phyloP scores from a whole-genome alignment of 2,797 vertebrate genomes.

The Brotula barbata region DNA sequence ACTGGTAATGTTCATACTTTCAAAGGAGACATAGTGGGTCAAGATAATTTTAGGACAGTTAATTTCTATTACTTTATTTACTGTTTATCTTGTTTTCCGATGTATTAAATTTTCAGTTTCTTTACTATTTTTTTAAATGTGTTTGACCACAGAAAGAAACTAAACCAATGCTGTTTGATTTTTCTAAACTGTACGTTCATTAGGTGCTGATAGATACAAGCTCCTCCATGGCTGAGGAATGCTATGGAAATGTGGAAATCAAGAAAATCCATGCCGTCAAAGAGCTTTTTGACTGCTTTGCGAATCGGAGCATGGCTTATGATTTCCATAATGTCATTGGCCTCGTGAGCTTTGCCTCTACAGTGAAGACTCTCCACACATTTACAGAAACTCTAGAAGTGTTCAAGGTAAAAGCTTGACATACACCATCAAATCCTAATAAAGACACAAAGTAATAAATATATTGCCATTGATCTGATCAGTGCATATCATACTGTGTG shows the following conservation, averaged over 20 bases:
- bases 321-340: constrained; percentile 69
- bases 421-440: not conserved
- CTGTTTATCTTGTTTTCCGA: too few species aligned
- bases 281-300: constrained; percentile 72
- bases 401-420: constrained; percentile 63
- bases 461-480: too few species aligned
- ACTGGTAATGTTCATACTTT: constrained; percentile 51
- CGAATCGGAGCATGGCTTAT: constrained; percentile 70
- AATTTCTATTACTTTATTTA: too few species aligned
- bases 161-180: too few species aligned
- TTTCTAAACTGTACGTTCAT: not conserved
- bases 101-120: too few species aligned
- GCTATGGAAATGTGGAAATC: constrained; percentile 55
- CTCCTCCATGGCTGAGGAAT: constrained; percentile 65
- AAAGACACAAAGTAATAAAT: not conserved
- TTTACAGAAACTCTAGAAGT: constrained; percentile 74
- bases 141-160: too few species aligned
- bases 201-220: constrained; percentile 74
- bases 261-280: constrained; percentile 66
- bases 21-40: not conserved
- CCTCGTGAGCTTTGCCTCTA: constrained; percentile 63
- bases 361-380: constrained; percentile 62
- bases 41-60: too few species aligned
- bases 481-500: too few species aligned
- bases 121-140: too few species aligned